Conservation (phyloP, 2,113 vertebrate genomes). For the Ictalurus punctatus region DNA sequence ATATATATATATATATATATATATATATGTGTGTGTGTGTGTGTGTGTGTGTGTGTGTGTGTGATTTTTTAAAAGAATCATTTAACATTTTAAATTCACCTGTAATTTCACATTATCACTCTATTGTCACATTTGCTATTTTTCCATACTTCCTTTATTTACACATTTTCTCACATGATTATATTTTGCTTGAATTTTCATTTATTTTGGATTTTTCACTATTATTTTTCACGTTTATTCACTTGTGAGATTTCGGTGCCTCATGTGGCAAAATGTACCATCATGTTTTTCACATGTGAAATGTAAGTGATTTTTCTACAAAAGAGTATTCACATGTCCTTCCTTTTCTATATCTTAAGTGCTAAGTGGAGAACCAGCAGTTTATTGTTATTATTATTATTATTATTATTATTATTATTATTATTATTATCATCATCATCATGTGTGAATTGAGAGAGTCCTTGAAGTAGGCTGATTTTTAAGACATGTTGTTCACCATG, state of each 20-base stretch:
- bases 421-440: constrained; percentile 59
- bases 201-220: neutral
- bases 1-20: no score
- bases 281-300: neutral
- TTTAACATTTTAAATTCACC: no score
- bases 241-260: neutral
- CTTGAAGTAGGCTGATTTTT: constrained; percentile 47
- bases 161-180: neutral
- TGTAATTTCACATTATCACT: no score
- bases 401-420: no score
- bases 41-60: no score
- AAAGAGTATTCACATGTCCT: neutral
- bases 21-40: no score
- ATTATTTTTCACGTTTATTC: constrained; percentile 5
- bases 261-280: neutral
- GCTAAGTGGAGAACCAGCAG: constrained; percentile 56
- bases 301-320: neutral
- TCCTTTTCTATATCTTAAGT: constrained; percentile 45
- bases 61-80: no score
- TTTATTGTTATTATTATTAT: neutral
- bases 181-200: neutral
- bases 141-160: neutral
- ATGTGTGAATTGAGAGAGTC: constrained; percentile 55
- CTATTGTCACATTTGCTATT: no score
- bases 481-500: constrained; percentile 55